These are phyloP conservation scores for Shinisaurus crocodilurus DNA, from an alignment of 2,113 vertebrate genomes.

Conservation along the genomic window DNA sequence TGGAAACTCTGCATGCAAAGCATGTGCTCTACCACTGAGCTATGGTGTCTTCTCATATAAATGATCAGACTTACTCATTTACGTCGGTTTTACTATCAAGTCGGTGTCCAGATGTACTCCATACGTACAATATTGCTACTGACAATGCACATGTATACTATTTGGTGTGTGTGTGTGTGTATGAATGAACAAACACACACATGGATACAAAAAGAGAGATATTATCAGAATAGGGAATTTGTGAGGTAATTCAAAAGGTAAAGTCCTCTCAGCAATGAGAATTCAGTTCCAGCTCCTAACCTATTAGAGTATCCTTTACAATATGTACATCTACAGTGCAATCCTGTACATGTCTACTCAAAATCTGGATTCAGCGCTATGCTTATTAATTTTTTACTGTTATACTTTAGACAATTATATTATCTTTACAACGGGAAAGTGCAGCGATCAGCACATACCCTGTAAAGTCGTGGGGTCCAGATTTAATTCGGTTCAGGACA, in stretches of 20 bases:
- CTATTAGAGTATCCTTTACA: conserved; percentile 51
- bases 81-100: background rate
- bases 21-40: background rate
- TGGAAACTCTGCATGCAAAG: background rate
- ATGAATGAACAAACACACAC: background rate
- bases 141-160: background rate
- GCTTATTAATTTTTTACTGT: conserved; percentile 60
- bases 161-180: background rate
- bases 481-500: conserved; percentile 49
- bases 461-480: background rate
- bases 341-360: conserved; percentile 23
- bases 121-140: conserved; percentile 3
- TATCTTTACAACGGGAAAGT: conserved; percentile 49
- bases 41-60: background rate
- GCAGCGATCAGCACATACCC: conserved; percentile 43
- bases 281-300: conserved; percentile 34
- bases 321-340: conserved; percentile 39
- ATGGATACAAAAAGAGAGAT: conserved; percentile 19
- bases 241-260: background rate
- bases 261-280: conserved; percentile 19
- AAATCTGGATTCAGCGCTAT: background rate
- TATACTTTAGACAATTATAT: conserved; percentile 60
- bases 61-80: background rate
- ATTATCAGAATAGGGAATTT: conserved; percentile 26
- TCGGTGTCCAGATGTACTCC: background rate